Evolutionary conservation across 2,797 vertebrate genomes (phyloP).

Genomic region (Tokudaia tokunoshimensis): DNA sequence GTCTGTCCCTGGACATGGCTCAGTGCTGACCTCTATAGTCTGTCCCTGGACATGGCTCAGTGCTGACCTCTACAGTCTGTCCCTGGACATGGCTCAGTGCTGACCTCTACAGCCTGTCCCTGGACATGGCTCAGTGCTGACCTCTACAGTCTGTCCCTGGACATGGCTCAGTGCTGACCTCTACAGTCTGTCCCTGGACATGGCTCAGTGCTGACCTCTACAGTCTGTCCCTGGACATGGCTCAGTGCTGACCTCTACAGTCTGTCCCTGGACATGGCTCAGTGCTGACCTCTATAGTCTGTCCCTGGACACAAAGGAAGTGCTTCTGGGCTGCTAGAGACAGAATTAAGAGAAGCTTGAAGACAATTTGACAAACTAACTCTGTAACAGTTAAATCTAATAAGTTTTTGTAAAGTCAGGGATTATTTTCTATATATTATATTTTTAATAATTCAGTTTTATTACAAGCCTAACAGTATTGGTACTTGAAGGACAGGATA

Average conservation of each 20-base stretch:
- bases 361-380: conserved; percentile 29
- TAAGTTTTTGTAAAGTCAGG: background rate
- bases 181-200: background rate
- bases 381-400: conserved; percentile 31
- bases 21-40: background rate
- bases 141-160: background rate
- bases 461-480: conserved; percentile 19
- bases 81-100: background rate
- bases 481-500: background rate
- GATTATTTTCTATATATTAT: conserved; percentile 21
- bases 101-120: background rate
- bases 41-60: background rate
- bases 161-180: background rate
- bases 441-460: conserved; percentile 61
- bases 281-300: background rate
- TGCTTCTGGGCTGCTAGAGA: background rate
- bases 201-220: background rate
- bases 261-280: no score
- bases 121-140: background rate
- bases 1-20: background rate
- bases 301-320: background rate
- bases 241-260: no score
- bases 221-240: background rate
- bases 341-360: conserved; percentile 4
- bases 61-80: background rate